These are phyloP conservation scores for Lerista edwardsae DNA, from an alignment of 2,797 vertebrate genomes.

Conservation along the genomic window DNA sequence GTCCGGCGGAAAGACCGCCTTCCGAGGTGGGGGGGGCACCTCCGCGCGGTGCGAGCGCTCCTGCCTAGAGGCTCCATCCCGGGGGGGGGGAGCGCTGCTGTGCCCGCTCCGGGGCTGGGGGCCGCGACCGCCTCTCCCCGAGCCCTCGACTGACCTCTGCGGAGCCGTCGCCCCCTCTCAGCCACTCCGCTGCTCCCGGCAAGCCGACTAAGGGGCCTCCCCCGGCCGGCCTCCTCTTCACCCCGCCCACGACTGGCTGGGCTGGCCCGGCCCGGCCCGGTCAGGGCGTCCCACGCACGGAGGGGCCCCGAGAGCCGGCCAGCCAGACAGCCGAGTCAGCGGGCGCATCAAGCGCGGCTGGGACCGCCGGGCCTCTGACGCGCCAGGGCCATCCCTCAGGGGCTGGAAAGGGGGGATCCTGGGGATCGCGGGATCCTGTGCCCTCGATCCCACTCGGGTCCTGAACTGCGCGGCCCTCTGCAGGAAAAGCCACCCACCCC, in stretches of 20 bases:
- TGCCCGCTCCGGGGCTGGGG: background rate
- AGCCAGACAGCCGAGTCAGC: too few species aligned
- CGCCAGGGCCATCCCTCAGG: too few species aligned
- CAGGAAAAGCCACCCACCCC: too few species aligned
- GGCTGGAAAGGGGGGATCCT: too few species aligned
- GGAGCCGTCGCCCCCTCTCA: background rate
- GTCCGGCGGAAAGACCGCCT: too few species aligned
- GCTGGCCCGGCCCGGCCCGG: background rate
- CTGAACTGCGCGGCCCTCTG: too few species aligned
- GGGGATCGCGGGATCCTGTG: too few species aligned
- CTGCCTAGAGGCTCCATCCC: background rate
- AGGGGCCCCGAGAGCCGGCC: background rate
- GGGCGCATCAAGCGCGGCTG: too few species aligned
- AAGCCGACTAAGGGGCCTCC: background rate
- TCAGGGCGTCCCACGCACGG: background rate
- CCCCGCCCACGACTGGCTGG: background rate
- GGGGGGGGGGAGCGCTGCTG: background rate
- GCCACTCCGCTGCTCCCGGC: background rate
- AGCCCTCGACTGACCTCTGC: background rate
- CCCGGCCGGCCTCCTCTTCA: background rate
- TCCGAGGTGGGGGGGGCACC: too few species aligned
- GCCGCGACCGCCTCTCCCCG: too few species aligned
- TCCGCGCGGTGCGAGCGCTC: background rate
- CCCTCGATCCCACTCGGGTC: too few species aligned
- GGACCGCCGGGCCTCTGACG: too few species aligned